Percentiles rank a stretch among this genome's conserved stretches.
These are phyloP conservation scores for Eutrigla gurnardus DNA, from an alignment of 2,797 vertebrate species.

Conservation along the genomic window DNA sequence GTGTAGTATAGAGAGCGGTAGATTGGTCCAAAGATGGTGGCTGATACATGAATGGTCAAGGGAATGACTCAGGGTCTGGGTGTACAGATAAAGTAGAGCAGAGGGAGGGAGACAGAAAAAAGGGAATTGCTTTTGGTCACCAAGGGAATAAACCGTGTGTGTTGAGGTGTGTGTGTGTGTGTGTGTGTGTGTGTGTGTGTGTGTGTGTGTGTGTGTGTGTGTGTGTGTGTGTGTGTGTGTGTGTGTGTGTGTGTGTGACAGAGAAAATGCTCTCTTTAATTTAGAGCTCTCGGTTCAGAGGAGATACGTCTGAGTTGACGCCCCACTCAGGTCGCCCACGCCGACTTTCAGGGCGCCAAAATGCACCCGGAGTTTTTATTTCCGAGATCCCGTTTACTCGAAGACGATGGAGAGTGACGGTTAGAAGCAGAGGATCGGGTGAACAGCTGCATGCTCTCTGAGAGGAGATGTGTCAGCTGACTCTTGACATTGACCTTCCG, in stretches of 20 bases:
- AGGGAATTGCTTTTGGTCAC: conserved; percentile 61
- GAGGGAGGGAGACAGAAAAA: conserved; percentile 20
- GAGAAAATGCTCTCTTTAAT: conserved; percentile 53
- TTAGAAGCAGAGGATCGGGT: not conserved
- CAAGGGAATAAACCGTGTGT: conserved; percentile 44
- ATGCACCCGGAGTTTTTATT: not conserved
- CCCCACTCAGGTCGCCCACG: conserved; percentile 25
- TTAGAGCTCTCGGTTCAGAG: conserved; percentile 26
- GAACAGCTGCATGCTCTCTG: conserved; percentile 50
- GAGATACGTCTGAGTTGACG: conserved; percentile 31
- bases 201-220: conserved; percentile 13
- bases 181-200: not conserved
- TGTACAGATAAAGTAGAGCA: conserved; percentile 54
- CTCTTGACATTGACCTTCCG: conserved; percentile 46
- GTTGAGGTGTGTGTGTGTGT: conserved; percentile 28
- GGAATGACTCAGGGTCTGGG: conserved; percentile 39
- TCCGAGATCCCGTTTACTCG: not conserved
- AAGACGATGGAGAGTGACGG: not conserved
- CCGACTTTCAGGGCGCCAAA: conserved; percentile 7
- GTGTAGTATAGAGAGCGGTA: not conserved
- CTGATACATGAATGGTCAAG: conserved; percentile 29
- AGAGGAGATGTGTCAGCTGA: conserved; percentile 45
- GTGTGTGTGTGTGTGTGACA: conserved; percentile 31
- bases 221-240: conserved; percentile 11
- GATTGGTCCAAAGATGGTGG: conserved; percentile 27